Conservation (phyloP, 2,888 invertebrate species). For the Tinea semifulvella region DNA sequence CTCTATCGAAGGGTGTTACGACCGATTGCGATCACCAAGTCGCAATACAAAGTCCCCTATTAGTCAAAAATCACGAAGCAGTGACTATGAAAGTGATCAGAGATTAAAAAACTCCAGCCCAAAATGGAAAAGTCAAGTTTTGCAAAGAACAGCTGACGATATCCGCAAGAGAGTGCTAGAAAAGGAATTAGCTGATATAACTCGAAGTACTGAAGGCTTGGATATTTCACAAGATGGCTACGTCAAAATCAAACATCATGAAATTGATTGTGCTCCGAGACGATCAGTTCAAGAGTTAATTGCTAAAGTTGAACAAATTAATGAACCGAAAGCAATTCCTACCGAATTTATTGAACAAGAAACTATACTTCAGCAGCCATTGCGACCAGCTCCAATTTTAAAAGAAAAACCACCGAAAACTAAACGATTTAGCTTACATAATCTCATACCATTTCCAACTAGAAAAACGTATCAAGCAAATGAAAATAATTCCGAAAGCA, state of each 20-base stretch:
- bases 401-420: conserved; percentile 58
- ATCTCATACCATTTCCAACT: conserved; percentile 60
- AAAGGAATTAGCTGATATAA: conserved; percentile 44
- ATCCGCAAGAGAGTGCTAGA: conserved; percentile 50
- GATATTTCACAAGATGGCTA: conserved; percentile 63
- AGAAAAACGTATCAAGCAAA: conserved; percentile 58
- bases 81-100: conserved; percentile 37
- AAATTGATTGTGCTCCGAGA: conserved; percentile 43
- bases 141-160: conserved; percentile 56
- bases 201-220: conserved; percentile 35
- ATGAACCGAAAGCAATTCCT: conserved; percentile 44
- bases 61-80: conserved; percentile 30
- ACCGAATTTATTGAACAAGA: conserved; percentile 34
- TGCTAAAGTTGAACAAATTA: conserved; percentile 66
- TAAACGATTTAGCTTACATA: conserved; percentile 60
- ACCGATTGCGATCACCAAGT: conserved; percentile 41
- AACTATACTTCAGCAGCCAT: conserved; percentile 57
- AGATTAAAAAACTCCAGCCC: conserved; percentile 25
- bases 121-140: conserved; percentile 55
- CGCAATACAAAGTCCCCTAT: conserved; percentile 44
- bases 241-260: conserved; percentile 40
- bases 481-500: conserved; percentile 65
- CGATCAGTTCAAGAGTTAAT: conserved; percentile 71
- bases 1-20: conserved; percentile 39
- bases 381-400: conserved; percentile 51